Evolutionary conservation across 2,113 vertebrate species (phyloP).

Genomic region (Toxotes jaculatrix): DNA sequence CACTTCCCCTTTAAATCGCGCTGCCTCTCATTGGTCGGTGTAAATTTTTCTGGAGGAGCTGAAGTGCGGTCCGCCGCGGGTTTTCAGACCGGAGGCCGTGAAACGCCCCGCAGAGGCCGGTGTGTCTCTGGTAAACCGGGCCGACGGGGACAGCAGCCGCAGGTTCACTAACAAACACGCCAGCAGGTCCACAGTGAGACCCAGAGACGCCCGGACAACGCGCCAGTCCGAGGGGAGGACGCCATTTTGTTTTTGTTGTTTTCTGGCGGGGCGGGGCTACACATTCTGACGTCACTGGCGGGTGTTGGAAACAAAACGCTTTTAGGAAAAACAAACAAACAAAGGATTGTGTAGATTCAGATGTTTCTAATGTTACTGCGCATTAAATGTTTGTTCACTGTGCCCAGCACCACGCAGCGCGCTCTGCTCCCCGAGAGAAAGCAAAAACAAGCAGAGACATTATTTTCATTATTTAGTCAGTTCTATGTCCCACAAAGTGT

Average conservation of each 20-base stretch:
- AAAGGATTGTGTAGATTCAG: not conserved
- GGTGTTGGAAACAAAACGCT: not conserved
- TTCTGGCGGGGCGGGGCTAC: slow-evolving; percentile 20
- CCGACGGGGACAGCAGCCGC: no score
- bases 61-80: not conserved
- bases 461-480: no score
- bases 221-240: not conserved
- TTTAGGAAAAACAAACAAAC: not conserved
- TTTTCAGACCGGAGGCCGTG: not conserved
- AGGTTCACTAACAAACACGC: not conserved
- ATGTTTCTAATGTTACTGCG: not conserved
- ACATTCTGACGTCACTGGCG: not conserved
- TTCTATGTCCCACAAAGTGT: no score
- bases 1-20: slow-evolving; percentile 40
- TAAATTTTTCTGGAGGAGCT: not conserved
- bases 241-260: slow-evolving; percentile 65
- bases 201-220: not conserved
- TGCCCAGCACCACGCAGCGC: no score
- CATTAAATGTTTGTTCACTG: not conserved
- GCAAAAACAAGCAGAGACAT: no score
- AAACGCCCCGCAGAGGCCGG: not conserved
- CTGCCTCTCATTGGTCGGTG: slow-evolving; percentile 42
- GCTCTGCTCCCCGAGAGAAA: no score
- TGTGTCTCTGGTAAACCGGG: not conserved
- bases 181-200: not conserved